Evolutionary conservation across 2,113 vertebrate species (phyloP), one percentile per base, ranked within the genome.

Genomic region (Formicarius rufipectus): DNA sequence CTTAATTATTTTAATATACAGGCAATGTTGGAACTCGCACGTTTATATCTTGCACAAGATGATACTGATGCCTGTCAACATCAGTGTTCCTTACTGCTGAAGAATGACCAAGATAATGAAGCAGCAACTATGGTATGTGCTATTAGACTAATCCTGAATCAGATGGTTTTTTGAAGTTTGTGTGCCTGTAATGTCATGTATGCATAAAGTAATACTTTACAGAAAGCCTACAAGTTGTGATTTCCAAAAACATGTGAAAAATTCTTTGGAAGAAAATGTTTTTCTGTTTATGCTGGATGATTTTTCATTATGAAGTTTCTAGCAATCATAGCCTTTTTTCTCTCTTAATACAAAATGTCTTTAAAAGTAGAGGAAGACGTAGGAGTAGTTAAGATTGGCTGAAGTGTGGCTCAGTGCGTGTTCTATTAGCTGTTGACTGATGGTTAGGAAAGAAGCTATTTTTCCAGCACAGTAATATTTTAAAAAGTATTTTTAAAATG

Each of bases 21-120:
- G 99, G 98, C 99, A 64, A 99, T 99, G 98, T 73, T 99, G 98
- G 99, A 99, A 93, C 97, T 99, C 96, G 99, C 99, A 9, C 98
- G 97, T 59, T 85, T 99, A 7, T 99, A 99, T 94, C 98, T 99
- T 25, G 98, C 98, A 11, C 98, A 99, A 40, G 98, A 98, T 25
- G 99, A 99, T 68, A 96, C 97, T 0, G 99, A 99, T 25, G 97
- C 98, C 9, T 99, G 99, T 96, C 98, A 99, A 63, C 98, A 98
- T 81, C 99, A 99, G 55, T 99, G 99, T 91, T 95, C 98, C 9
- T 37, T 98, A 25, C 98, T 99, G 33, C 97, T 99, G 95, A 99
- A 98, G 97, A 99, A 85, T 1, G 99, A 99, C 93, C 98, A 98
- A 89, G 98, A 99, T 90, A 99, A 99, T 28, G 99, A 99, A 96